Evolutionary conservation across 1,140 invertebrate genomes (phyloP), one percentile per base, ranked within the genome.

Genomic region (Tachypleus tridentatus): DNA sequence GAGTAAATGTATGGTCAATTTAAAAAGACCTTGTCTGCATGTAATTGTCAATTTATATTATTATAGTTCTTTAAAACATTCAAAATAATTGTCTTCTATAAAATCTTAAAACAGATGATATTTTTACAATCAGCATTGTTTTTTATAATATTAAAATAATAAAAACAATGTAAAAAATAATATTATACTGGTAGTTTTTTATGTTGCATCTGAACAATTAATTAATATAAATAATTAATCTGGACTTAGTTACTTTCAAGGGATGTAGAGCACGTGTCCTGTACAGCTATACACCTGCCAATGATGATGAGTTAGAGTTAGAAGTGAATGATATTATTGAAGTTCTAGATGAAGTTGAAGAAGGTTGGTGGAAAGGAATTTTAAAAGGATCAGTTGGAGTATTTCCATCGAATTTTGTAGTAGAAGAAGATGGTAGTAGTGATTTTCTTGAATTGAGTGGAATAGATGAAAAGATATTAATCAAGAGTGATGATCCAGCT

Each of bases 371-470:
- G 71, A 71, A 66, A 66, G 92, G 91, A 57, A 81, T 84, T 69
- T 79, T 90, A 7, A 77, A 78, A 67, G 87, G 86, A 60, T 84
- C 83, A 73, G 73, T 86, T 66, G 91, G 92, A 60, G 91, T 95
- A 58, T 95, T 95, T 77, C 91, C 91, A 11, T 94, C 91, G 5
- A 95, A 95, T 82, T 95, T 94, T 78, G 91, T 95, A n/a, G 80
- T 64, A 47, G 68, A 64, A 47, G 68, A 64, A 29, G 29, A 29
- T 29, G 29, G 29, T 9, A 8, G 52, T 29, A 29, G 29, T 29
- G 29, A 29, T 29, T 29, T 29, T 29, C 29, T 29, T 29, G 29
- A 29, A 29, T 29, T 5, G 54, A 53, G 5, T 7, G 10, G 6
- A 49, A n/a, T 6, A 10, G 49, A 9, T n/a, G 51, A 5, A 61